These are phyloP conservation scores for Taenaris catops DNA, from an alignment of 2,888 invertebrate genomes.

Conservation along the genomic window DNA sequence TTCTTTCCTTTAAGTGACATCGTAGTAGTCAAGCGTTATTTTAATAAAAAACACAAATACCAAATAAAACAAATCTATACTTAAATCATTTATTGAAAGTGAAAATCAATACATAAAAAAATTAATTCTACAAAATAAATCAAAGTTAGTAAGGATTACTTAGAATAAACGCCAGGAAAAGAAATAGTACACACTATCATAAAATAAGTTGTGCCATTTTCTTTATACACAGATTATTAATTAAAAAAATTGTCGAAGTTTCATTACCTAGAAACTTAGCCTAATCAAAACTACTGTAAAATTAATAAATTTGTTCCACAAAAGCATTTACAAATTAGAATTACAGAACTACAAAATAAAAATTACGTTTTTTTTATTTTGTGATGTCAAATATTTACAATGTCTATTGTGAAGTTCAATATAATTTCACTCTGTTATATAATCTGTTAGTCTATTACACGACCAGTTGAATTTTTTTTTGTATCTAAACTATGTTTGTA, in stretches of 20 bases:
- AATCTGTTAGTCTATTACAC: no score
- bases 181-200: conserved; percentile 37
- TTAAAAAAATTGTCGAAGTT: no score
- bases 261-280: conserved; percentile 26
- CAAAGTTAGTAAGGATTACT: conserved; percentile 51
- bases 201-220: conserved; percentile 23
- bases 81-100: conserved; percentile 68
- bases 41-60: background rate
- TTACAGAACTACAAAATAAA: background rate
- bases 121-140: conserved; percentile 54
- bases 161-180: conserved; percentile 49
- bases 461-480: no score
- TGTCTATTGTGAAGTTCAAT: no score
- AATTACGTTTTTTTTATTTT: conserved; percentile 33
- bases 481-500: no score
- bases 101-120: conserved; percentile 69
- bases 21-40: no score
- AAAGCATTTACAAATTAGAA: conserved; percentile 39
- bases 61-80: conserved; percentile 27
- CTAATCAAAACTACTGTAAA: conserved; percentile 33
- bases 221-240: conserved; percentile 19
- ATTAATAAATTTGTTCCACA: conserved; percentile 57
- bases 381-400: conserved; percentile 69
- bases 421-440: no score
- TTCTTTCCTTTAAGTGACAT: no score